Evolutionary conservation across 2,113 vertebrate genomes (phyloP).

Genomic region (Syrrhaptes paradoxus): DNA sequence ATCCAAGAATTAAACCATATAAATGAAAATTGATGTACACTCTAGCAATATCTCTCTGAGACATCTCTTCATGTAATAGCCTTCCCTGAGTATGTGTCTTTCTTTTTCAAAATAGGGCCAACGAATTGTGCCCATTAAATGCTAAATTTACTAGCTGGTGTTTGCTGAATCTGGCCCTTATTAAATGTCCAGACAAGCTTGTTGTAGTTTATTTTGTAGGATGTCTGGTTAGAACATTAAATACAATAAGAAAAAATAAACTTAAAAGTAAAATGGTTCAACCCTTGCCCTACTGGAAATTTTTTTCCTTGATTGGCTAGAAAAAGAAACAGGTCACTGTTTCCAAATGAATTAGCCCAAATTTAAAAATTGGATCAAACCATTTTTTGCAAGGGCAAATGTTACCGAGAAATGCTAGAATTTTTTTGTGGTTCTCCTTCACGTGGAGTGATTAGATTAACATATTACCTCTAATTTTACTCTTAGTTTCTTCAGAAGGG

Average conservation of each 20-base stretch:
- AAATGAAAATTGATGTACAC: not conserved
- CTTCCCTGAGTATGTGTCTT: not conserved
- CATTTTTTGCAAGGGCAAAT: not conserved
- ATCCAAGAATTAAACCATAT: not conserved
- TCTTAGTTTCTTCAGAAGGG: not conserved
- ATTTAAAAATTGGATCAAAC: conserved; percentile 1
- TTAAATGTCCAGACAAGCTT: conserved; percentile 68
- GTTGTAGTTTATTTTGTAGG: conserved; percentile 69
- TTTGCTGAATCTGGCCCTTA: conserved; percentile 66
- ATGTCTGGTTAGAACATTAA: conserved; percentile 62
- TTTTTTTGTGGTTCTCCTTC: not conserved
- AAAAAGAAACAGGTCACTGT: conserved; percentile 42
- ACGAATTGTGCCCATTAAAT: conserved; percentile 36
- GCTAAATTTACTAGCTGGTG: conserved; percentile 53
- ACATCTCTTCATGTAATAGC: not conserved
- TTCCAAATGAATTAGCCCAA: conserved; percentile 55
- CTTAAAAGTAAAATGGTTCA: conserved; percentile 59
- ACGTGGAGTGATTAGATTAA: not conserved
- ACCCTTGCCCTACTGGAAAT: conserved; percentile 21
- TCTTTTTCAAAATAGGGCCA: conserved; percentile 9
- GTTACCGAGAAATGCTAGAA: not conserved
- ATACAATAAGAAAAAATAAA: conserved; percentile 66
- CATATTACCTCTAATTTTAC: not conserved
- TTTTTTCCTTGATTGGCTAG: conserved; percentile 30
- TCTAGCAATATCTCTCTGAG: not conserved